Conservation (phyloP, 2,797 vertebrate genomes). For the Dicrostonyx torquatus region DNA sequence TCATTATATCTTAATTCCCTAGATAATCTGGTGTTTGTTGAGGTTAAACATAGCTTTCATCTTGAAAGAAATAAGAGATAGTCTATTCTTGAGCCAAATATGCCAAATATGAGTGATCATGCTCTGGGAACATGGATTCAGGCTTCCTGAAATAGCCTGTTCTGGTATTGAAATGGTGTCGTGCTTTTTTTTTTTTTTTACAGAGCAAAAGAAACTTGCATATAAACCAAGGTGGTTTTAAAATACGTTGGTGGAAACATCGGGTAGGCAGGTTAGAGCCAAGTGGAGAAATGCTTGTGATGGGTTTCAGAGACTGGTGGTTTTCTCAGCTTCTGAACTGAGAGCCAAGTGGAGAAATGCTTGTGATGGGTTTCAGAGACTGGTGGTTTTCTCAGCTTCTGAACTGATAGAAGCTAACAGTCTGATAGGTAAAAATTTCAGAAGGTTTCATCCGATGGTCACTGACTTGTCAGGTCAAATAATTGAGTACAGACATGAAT, state of each 20-base stretch:
- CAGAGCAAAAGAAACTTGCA: neutral
- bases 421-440: neutral
- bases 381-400: neutral
- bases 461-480: neutral
- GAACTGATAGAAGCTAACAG: neutral
- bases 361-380: neutral
- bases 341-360: neutral
- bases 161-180: neutral
- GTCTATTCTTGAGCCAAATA: neutral
- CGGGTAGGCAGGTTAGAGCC: neutral
- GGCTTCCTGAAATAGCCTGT: neutral
- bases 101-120: neutral
- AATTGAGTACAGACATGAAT: too few species aligned
- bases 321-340: neutral
- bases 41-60: neutral
- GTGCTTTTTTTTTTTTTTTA: neutral
- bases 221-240: neutral
- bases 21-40: neutral
- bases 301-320: neutral
- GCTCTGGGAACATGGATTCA: neutral
- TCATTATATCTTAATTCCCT: slow-evolving; percentile 10
- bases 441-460: neutral
- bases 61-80: neutral
- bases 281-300: neutral
- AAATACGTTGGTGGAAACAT: neutral